Evolutionary conservation across 2,113 vertebrate species (phyloP).

Genomic region (Vireo altiloquus): DNA sequence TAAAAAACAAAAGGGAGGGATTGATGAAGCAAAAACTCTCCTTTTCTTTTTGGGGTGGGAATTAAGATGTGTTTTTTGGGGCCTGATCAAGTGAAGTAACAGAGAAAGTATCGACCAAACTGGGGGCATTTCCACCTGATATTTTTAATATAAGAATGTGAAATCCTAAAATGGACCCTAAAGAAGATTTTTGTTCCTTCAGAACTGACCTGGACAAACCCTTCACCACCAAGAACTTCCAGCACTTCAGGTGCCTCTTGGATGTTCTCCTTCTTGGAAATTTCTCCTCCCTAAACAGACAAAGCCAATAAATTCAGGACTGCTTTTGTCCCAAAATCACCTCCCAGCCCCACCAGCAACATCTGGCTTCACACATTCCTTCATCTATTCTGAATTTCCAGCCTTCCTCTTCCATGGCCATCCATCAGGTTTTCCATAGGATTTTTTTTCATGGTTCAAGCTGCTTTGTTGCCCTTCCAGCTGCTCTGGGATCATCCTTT

Average conservation of each 20-base stretch:
- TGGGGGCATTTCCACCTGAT: background rate
- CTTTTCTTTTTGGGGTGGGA: background rate
- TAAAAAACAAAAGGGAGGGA: background rate
- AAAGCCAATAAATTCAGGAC: background rate
- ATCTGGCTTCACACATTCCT: background rate
- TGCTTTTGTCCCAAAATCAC: background rate
- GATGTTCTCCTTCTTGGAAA: background rate
- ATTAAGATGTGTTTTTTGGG: background rate
- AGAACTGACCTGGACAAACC: background rate
- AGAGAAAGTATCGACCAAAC: background rate
- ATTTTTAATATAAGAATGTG: background rate
- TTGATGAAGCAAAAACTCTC: background rate
- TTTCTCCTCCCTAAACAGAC: background rate
- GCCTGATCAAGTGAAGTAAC: background rate
- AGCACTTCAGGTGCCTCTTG: background rate
- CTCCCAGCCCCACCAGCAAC: background rate
- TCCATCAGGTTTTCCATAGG: background rate
- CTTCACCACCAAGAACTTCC: background rate
- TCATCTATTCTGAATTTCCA: background rate
- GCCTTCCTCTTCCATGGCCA: constrained; percentile 3
- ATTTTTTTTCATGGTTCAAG: background rate
- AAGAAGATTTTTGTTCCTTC: background rate
- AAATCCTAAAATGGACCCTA: background rate
- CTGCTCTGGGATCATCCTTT: background rate
- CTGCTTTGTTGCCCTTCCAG: background rate